Conservation (phyloP, 2,888 invertebrate species). For the Suillia variegata region DNA sequence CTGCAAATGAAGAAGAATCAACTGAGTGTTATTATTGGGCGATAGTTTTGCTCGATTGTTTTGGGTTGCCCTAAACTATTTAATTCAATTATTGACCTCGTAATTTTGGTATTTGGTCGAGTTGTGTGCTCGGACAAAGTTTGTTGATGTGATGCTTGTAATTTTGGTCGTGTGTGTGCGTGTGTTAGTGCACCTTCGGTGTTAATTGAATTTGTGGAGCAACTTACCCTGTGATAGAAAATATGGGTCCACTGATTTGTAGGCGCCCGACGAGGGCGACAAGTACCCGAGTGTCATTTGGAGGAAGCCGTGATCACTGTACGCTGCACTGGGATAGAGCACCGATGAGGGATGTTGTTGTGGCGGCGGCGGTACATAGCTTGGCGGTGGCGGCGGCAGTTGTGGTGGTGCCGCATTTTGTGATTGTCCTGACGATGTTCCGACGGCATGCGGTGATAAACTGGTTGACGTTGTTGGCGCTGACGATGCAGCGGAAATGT, state of each 20-base stretch:
- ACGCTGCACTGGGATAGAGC: slow-evolving; percentile 57
- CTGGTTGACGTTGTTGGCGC: slow-evolving; percentile 12
- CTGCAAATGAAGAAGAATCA: slow-evolving; percentile 30
- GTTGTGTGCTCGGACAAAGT: slow-evolving; percentile 31
- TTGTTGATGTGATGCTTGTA: slow-evolving; percentile 47
- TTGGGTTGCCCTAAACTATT: slow-evolving; percentile 4
- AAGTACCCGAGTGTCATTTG: slow-evolving; percentile 74
- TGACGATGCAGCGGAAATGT: neutral
- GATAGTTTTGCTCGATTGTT: slow-evolving; percentile 11
- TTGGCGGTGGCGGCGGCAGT: slow-evolving; percentile 27
- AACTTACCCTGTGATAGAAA: slow-evolving; percentile 72
- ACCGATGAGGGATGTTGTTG: slow-evolving; percentile 44
- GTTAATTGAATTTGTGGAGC: slow-evolving; percentile 26
- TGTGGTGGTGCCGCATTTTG: slow-evolving; percentile 16
- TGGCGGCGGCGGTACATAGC: slow-evolving; percentile 23
- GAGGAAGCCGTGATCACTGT: slow-evolving; percentile 67
- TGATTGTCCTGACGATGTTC: slow-evolving; percentile 14
- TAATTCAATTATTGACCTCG: slow-evolving; percentile 14
- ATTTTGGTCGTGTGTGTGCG: slow-evolving; percentile 26
- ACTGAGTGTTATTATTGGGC: neutral
- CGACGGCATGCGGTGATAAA: slow-evolving; percentile 24
- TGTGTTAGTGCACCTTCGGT: neutral
- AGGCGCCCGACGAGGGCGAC: slow-evolving; percentile 67
- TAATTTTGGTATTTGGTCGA: slow-evolving; percentile 27
- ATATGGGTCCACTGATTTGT: slow-evolving; percentile 75